phyloP scores from a whole-genome alignment of 2,113 vertebrate species.

The Anser cygnoides region DNA sequence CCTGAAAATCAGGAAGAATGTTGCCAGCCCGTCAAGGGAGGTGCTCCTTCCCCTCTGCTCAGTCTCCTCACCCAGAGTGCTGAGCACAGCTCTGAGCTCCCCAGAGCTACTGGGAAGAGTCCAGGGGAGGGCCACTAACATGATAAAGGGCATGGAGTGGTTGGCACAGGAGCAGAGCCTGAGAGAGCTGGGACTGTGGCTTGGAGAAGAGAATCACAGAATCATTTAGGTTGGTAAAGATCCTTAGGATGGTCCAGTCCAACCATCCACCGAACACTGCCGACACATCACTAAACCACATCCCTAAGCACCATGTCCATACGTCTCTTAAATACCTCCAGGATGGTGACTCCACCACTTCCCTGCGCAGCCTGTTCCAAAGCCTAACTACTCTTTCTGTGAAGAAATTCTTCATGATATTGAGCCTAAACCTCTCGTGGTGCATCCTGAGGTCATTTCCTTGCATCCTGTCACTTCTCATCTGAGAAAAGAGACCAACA shows the following conservation, averaged over 20 bases:
- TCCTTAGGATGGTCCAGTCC: background rate
- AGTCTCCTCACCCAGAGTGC: background rate
- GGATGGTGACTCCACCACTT: no score
- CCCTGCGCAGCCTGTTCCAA: background rate
- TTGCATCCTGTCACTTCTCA: background rate
- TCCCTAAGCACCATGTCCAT: background rate
- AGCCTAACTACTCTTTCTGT: background rate
- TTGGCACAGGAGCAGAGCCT: fast-evolving
- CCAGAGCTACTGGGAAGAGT: background rate
- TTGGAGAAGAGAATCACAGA: background rate
- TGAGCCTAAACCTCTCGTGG: background rate
- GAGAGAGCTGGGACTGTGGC: background rate
- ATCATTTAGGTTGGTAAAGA: background rate
- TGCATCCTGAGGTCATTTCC: background rate
- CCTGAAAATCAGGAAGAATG: background rate
- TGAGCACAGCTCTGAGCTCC: background rate
- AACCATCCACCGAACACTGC: background rate
- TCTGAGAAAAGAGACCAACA: no score
- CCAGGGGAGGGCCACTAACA: background rate
- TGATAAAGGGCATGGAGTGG: background rate
- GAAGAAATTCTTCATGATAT: background rate
- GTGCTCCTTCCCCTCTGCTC: background rate
- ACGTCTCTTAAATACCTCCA: background rate
- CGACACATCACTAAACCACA: background rate
- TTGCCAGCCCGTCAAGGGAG: background rate